These are phyloP conservation scores for Crotalus tigris DNA, from an alignment of 2,113 vertebrate species.

Conservation along the genomic window DNA sequence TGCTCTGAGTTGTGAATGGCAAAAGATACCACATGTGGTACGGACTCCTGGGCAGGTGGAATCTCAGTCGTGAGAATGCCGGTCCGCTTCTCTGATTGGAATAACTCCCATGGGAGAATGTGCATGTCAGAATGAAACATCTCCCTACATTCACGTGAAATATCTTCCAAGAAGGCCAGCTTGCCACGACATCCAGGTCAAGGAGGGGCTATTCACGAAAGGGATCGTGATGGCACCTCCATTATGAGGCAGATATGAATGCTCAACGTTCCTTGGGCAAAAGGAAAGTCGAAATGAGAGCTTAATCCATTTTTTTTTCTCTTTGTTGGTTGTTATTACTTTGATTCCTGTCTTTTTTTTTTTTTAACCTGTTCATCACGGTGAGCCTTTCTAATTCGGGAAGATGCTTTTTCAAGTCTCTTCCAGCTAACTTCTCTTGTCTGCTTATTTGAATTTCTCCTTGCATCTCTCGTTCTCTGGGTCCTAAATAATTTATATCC, in stretches of 20 bases:
- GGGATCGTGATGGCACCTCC: background rate
- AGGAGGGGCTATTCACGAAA: background rate
- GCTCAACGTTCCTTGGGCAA: background rate
- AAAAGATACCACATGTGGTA: background rate
- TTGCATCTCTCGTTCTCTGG: background rate
- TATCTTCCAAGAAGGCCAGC: background rate
- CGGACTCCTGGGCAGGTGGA: background rate
- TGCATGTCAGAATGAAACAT: background rate
- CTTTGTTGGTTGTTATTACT: background rate
- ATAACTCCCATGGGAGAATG: background rate
- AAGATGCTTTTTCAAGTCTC: background rate
- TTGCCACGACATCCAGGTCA: background rate
- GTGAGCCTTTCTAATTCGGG: background rate
- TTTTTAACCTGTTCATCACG: background rate
- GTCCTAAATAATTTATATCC: background rate
- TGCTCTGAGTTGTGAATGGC: background rate
- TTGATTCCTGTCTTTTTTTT: background rate
- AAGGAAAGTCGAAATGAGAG: background rate
- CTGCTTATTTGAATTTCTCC: background rate
- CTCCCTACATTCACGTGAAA: background rate
- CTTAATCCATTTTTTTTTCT: background rate
- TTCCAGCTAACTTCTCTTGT: rapidly evolving
- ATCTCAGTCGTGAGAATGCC: background rate
- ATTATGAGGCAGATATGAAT: background rate
- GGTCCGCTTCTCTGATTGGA: background rate